phyloP scores from a whole-genome alignment of 2,888 invertebrate genomes.

The Dilophus febrilis region DNA sequence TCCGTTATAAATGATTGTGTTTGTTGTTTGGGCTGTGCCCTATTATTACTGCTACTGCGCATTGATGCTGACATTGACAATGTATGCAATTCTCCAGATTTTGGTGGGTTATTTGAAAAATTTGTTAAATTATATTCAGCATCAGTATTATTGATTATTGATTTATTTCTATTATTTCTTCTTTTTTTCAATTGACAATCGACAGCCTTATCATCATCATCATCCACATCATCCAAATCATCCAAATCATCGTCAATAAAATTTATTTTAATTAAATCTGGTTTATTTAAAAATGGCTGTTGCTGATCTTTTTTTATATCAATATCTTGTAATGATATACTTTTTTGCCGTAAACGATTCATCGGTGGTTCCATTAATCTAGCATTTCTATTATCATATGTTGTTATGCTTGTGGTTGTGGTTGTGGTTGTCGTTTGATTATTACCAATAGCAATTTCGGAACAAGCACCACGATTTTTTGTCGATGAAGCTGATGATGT shows the following conservation, averaged over 20 bases:
- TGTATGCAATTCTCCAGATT: background rate
- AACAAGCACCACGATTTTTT: conserved; percentile 6
- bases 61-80: background rate
- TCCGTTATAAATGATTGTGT: conserved; percentile 47
- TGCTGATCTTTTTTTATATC: background rate
- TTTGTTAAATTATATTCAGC: background rate
- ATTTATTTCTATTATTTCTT: no score
- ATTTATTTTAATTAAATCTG: conserved; percentile 2
- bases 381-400: conserved; percentile 13
- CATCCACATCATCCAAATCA: no score
- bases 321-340: conserved; percentile 6
- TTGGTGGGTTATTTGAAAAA: background rate
- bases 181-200: no score
- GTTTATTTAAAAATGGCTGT: background rate
- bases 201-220: no score
- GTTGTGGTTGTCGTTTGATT: conserved; percentile 19
- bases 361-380: background rate
- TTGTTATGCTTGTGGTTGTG: conserved; percentile 13
- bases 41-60: background rate
- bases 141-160: no score
- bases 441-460: conserved; percentile 12
- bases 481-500: background rate
- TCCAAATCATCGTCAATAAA: no score
- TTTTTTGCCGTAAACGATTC: conserved; percentile 4
- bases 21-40: background rate